A percentile compares a stretch with the other conserved stretches of the same genome.
Conservation (phyloP, 2,113 vertebrate species). For the Ameiurus melas region DNA sequence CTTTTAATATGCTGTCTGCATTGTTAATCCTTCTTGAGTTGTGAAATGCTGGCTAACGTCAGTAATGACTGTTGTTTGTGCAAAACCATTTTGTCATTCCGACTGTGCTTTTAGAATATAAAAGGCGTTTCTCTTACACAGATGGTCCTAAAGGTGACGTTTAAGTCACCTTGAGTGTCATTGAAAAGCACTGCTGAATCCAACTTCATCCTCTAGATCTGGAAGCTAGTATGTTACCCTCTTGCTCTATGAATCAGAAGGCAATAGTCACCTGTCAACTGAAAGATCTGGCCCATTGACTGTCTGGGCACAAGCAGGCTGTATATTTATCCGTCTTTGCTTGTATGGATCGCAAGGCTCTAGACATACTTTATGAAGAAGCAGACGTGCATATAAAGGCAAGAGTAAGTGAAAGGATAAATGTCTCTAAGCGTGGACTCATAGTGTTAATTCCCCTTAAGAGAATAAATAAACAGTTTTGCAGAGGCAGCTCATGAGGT, state of each 20-base stretch:
- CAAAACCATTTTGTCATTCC: background rate
- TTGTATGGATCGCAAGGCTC: constrained; percentile 40
- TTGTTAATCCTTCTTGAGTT: background rate
- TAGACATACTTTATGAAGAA: constrained; percentile 36
- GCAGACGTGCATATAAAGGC: constrained; percentile 54
- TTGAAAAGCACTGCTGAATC: constrained; percentile 55
- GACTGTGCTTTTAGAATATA: constrained; percentile 40
- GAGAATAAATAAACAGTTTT: constrained; percentile 54
- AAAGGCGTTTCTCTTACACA: constrained; percentile 64
- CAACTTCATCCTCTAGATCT: constrained; percentile 55
- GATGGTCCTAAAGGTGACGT: constrained; percentile 72
- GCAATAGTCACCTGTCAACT: constrained; percentile 65
- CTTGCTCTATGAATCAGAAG: constrained; percentile 55
- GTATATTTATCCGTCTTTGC: constrained; percentile 64
- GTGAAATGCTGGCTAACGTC: background rate
- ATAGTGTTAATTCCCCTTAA: constrained; percentile 35
- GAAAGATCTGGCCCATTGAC: constrained; percentile 44
- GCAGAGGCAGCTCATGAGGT: background rate
- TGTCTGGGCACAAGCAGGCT: constrained; percentile 48
- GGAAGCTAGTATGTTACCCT: constrained; percentile 62
- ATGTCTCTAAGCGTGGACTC: constrained; percentile 57
- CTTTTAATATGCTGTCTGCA: background rate
- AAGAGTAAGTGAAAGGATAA: constrained; percentile 63
- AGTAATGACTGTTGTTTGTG: background rate
- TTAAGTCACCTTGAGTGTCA: constrained; percentile 68